Conservation (phyloP, 2,113 vertebrate species). For the Dicrurus megarhynchus region DNA sequence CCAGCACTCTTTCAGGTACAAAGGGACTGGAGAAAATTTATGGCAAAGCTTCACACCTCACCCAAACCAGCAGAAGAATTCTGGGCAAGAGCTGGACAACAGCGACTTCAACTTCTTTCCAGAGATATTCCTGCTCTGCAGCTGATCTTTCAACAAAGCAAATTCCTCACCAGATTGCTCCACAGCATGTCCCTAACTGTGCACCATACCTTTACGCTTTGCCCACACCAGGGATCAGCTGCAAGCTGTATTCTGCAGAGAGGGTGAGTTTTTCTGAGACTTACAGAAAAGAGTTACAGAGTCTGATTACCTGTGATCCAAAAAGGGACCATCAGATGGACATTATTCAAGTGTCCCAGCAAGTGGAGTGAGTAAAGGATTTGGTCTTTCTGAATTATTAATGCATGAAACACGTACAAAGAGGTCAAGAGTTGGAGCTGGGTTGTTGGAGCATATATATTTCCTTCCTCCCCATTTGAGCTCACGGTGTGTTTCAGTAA, state of each 20-base stretch:
- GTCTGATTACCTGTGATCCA: background rate
- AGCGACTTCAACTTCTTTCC: background rate
- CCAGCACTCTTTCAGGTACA: background rate
- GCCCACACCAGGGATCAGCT: background rate
- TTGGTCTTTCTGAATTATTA: background rate
- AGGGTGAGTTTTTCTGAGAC: background rate
- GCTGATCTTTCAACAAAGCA: background rate
- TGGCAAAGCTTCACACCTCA: background rate
- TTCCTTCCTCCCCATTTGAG: background rate
- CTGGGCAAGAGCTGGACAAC: background rate
- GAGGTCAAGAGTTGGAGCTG: background rate
- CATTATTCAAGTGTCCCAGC: background rate
- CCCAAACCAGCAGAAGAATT: background rate
- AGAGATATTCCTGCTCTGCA: background rate
- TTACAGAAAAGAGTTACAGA: background rate
- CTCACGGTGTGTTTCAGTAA: background rate
- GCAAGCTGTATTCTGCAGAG: background rate
- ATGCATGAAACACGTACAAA: background rate
- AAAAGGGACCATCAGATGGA: background rate
- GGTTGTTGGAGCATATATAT: background rate
- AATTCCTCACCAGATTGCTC: background rate
- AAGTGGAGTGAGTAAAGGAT: background rate
- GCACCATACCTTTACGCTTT: background rate
- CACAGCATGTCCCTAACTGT: background rate
- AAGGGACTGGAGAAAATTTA: background rate